These are phyloP conservation scores for Agriopis marginaria DNA, from an alignment of 2,888 invertebrate genomes.

Conservation along the genomic window DNA sequence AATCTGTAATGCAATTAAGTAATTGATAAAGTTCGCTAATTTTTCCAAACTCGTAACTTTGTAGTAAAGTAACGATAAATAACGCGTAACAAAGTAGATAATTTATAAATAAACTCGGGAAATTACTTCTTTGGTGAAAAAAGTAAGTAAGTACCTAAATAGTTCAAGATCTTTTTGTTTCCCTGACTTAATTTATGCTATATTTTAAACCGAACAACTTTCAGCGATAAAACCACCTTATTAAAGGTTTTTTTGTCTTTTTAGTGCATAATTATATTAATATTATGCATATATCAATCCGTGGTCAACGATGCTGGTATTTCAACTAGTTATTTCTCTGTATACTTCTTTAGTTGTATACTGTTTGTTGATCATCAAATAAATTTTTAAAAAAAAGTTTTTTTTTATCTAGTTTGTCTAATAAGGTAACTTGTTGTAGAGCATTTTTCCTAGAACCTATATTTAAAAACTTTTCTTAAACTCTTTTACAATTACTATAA, in stretches of 20 bases:
- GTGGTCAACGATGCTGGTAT: too few species aligned
- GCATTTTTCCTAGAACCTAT: too few species aligned
- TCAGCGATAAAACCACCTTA: not conserved
- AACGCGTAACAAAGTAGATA: not conserved
- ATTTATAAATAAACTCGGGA: not conserved
- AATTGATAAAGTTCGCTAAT: constrained; percentile 28
- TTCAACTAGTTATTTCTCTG: too few species aligned
- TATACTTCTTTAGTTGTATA: too few species aligned
- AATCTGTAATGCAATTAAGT: not conserved
- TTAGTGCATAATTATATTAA: too few species aligned
- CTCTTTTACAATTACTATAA: not conserved
- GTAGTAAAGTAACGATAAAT: constrained; percentile 12
- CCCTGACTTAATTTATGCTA: too few species aligned
- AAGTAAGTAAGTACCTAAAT: not conserved
- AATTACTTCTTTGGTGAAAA: not conserved
- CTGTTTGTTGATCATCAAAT: too few species aligned
- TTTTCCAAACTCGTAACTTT: constrained; percentile 15
- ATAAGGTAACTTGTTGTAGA: too few species aligned
- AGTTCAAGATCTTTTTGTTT: not conserved
- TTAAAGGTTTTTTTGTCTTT: not conserved
- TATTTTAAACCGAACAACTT: not conserved
- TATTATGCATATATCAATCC: too few species aligned
- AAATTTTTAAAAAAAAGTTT: too few species aligned
- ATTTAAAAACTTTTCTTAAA: not conserved
- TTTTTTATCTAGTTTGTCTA: too few species aligned